Conservation (phyloP, 1,140 invertebrate genomes). For the Globodera rostochiensis region DNA sequence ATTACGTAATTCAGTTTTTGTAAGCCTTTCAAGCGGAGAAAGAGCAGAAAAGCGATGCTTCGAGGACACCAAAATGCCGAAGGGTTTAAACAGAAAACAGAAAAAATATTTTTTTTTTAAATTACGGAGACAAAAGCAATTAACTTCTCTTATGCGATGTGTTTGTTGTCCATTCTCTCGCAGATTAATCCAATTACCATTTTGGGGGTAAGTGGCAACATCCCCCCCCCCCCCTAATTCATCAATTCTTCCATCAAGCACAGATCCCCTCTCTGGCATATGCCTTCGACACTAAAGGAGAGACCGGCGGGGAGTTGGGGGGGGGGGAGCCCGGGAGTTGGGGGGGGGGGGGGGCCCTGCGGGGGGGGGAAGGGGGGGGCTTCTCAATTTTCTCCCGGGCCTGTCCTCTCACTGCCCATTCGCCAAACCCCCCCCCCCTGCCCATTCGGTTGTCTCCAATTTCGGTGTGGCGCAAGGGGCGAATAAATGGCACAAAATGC, state of each 20-base stretch:
- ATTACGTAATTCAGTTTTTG: too few relatives aligned
- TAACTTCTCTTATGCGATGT: too few relatives aligned
- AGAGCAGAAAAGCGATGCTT: too few relatives aligned
- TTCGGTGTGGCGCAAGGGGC: not conserved
- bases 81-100: too few relatives aligned
- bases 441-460: not conserved
- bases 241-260: not conserved
- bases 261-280: not conserved
- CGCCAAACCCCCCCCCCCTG: not conserved
- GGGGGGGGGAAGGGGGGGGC: too few relatives aligned
- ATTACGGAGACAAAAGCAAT: too few relatives aligned
- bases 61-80: too few relatives aligned
- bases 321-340: not conserved
- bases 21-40: too few relatives aligned
- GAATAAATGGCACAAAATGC: slow-evolving; percentile 13
- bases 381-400: slow-evolving; percentile 1
- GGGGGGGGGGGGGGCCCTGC: not conserved
- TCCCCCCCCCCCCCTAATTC: too few relatives aligned
- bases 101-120: too few relatives aligned
- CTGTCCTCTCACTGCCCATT: not conserved
- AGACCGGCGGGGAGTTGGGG: not conserved
- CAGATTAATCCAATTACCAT: slow-evolving; percentile 1
- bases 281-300: not conserved
- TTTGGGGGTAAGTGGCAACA: not conserved
- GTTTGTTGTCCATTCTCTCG: not conserved